Evolutionary conservation across 1,140 invertebrate species (phyloP), one percentile per base, ranked within the genome.

Genomic region (Calliphora vicina): DNA sequence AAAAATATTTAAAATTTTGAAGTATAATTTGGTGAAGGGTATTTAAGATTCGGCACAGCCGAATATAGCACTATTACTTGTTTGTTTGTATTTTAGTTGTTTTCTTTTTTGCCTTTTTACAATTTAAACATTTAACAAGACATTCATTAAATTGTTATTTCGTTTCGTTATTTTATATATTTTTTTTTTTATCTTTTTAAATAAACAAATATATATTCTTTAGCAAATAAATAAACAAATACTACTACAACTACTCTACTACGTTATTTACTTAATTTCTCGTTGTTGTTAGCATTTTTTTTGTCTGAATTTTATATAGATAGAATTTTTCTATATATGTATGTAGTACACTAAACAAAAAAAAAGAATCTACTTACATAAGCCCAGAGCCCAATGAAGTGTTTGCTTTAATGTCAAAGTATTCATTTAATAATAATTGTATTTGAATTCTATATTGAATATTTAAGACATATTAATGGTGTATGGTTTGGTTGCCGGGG

Each of bases 91-190:
- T n/a, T n/a, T n/a, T n/a, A n/a, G n/a, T n/a, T n/a, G n/a, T 57
- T 6, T 57, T 57, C 4, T 57, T 57, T 57, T 57, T 67, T 67
- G 20, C 8, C 17, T 67, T 67, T 57, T 67, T 67, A 10, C 23
- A 23, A 23, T 67, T 67, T 67, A 23, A 23, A 67, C 61, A 25
- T 67, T 67, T 67, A 67, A 67, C 61, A 67, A 67, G 61, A 67
- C 61, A 67, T 67, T 67, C 61, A 67, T 23, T 67, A 67, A 67
- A 67, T 67, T 23, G 61, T 67, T 67, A 67, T 67, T 57, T 17
- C 50, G n/a, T 57, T 57, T n/a, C 5, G 50, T 57, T 57, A n/a
- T 57, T 17, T 57, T 57, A 57, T n/a, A n/a, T n/a, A n/a, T n/a
- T n/a, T n/a, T 57, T 35, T 17, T 57, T 67, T 67, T 67, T 67